Conservation (phyloP, 2,797 vertebrate species). For the Onychomys torridus region DNA sequence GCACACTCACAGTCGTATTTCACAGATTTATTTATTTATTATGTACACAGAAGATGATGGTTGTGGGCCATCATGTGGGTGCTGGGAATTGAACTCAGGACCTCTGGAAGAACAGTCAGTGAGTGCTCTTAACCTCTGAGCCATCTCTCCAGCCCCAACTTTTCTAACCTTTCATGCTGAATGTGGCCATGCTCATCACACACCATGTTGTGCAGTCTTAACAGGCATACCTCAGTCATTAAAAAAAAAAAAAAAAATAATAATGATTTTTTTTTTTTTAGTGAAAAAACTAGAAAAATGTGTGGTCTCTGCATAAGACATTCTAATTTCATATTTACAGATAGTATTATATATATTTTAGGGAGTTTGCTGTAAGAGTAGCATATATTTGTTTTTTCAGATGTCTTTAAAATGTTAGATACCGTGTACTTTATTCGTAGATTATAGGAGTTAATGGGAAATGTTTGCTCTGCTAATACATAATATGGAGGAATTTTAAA, state of each 20-base stretch:
- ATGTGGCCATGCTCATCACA: too few relatives aligned
- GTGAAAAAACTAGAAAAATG: not conserved
- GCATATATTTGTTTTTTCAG: conserved; percentile 15
- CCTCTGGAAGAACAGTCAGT: too few relatives aligned
- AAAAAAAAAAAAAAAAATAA: conserved; percentile 23
- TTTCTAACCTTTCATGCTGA: not conserved
- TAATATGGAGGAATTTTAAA: not conserved
- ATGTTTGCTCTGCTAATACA: conserved; percentile 27
- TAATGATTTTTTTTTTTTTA: not conserved
- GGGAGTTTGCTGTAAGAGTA: not conserved
- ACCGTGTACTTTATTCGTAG: not conserved
- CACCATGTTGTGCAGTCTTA: not conserved
- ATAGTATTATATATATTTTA: conserved; percentile 42
- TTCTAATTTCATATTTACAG: conserved; percentile 32
- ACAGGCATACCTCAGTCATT: not conserved
- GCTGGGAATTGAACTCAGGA: too few relatives aligned
- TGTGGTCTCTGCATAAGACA: not conserved
- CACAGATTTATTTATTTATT: too few relatives aligned
- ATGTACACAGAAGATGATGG: too few relatives aligned
- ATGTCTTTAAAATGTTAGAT: conserved; percentile 45
- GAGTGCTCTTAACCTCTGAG: too few relatives aligned
- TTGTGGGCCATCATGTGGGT: too few relatives aligned
- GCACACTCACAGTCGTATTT: too few relatives aligned
- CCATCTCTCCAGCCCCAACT: too few relatives aligned
- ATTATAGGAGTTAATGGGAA: conserved; percentile 35